Base-by-base conservation (phyloP, 2,113 vertebrate genomes). In the Tragelaphus buxtoni region DNA sequence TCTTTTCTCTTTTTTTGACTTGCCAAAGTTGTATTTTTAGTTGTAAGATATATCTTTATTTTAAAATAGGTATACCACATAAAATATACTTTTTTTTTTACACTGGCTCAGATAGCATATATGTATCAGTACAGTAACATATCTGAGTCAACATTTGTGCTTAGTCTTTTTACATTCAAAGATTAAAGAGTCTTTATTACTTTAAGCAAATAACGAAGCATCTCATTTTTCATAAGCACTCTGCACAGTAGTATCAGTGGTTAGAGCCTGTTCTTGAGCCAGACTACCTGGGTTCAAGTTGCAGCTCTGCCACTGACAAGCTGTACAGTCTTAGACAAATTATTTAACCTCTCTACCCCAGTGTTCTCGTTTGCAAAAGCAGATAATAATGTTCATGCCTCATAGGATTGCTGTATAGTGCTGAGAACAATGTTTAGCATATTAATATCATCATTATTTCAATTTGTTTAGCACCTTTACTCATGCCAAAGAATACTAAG, bases 381-480 rank as follows among this genome's bases (percentile, higher is more conserved):
- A 20, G 3, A 42, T 84, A 91, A 82, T 61, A 89, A 86, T 82
- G 45, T 49, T 72, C 80, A 47, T 87, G 80, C 82, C 53, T 95
- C 11, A 47, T 16, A 74, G 39, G 26, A 16, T 97, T 95, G 51
- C 30, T 90, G 2, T 81, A 63, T 81, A 77, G 18, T 85, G 16
- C 32, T 61, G 35, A 88, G 30, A 94, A 83, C 26, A 95, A 60
- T 84, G 32, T n/a, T 85, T 42, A 86, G 24, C 49, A 90, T 51
- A 53, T 90, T 65, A 65, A 83, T 90, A 47, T 83, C 61, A 92
- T 88, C 65, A 93, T 61, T 89, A 42, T 42, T 74, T 96, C 82
- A 82, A 76, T 83, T 96, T 95, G n/a, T 88, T 96, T 81, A 77
- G 35, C 20, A 94, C 63, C 7, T 96, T 88, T 65, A 95, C n/a